Evolutionary conservation across 1,140 invertebrate genomes (phyloP).

Genomic region (Pararge aegeria): DNA sequence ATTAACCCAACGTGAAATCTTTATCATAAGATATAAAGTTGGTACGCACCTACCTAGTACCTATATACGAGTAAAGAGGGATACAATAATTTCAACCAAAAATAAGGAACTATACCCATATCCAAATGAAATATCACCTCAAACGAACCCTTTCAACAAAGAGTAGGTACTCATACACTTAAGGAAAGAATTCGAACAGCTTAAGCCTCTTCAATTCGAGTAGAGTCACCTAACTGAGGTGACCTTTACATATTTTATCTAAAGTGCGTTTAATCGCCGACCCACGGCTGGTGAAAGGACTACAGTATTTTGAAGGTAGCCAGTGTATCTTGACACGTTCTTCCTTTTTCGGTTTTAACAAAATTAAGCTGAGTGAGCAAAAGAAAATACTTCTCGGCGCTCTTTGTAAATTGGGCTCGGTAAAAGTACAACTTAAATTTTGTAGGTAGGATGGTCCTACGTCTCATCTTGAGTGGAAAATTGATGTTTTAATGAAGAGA

Average conservation of each 20-base stretch:
- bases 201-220: conserved; percentile 42
- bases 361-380: conserved; percentile 35
- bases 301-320: conserved; percentile 51
- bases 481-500: conserved; percentile 41
- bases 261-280: conserved; percentile 64
- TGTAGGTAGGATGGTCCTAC: too few relatives aligned
- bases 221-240: conserved; percentile 42
- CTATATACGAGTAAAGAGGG: not conserved
- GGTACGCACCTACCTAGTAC: not conserved
- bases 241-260: conserved; percentile 76
- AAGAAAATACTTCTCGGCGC: conserved; percentile 43
- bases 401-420: conserved; percentile 43
- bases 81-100: conserved; percentile 12
- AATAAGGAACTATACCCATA: conserved; percentile 15
- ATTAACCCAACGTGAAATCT: not conserved
- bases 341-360: conserved; percentile 35
- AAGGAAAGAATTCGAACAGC: conserved; percentile 54
- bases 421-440: conserved; percentile 31
- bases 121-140: conserved; percentile 23
- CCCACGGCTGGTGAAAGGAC: conserved; percentile 44
- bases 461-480: conserved; percentile 54
- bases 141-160: conserved; percentile 27
- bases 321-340: conserved; percentile 50
- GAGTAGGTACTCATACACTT: conserved; percentile 30
- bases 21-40: not conserved